Conservation (phyloP, 2,797 vertebrate species). For the Tokudaia tokunoshimensis region DNA sequence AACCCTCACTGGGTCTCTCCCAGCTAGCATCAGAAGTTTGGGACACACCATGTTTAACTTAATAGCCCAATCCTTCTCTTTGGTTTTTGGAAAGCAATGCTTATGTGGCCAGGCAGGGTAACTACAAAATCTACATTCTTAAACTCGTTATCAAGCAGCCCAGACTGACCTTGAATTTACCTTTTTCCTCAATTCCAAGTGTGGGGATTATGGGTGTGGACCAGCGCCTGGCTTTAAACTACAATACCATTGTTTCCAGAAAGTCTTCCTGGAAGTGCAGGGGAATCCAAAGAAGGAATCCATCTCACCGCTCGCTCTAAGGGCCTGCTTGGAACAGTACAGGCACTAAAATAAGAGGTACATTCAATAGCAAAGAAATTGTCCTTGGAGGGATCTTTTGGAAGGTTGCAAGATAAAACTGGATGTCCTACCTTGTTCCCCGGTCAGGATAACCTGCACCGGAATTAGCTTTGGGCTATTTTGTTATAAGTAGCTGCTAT, state of each 20-base stretch:
- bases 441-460: not conserved
- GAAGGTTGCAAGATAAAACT: no score
- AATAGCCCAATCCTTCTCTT: no score
- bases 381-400: not conserved
- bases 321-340: not conserved
- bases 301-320: not conserved
- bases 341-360: not conserved
- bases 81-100: not conserved
- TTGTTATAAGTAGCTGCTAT: not conserved
- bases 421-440: fast-evolving
- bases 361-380: not conserved
- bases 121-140: not conserved
- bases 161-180: not conserved
- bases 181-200: not conserved
- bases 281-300: not conserved
- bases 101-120: not conserved
- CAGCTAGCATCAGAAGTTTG: not conserved
- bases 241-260: not conserved
- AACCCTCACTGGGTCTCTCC: not conserved
- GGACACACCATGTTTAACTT: not conserved
- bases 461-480: not conserved
- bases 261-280: not conserved
- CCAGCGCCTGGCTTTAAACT: not conserved
- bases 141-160: not conserved
- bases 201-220: not conserved